A percentile compares a stretch with the other conserved stretches of the same genome.
Evolutionary conservation across 2,888 invertebrate species (phyloP).

Genomic region (Drosophila borborema): DNA sequence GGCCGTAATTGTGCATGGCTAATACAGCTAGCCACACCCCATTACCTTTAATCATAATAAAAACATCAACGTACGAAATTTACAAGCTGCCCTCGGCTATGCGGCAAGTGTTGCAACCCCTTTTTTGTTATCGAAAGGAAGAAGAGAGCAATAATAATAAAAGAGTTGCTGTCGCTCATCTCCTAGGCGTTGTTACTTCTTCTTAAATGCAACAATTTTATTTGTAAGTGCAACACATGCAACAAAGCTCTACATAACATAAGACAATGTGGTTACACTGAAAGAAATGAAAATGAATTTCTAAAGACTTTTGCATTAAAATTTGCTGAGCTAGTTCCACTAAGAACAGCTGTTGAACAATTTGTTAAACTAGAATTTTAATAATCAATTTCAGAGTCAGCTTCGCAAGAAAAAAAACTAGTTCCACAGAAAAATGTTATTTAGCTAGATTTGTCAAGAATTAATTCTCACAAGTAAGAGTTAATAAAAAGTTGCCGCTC

Average conservation of each 20-base stretch:
- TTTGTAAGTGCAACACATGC: slow-evolving; percentile 68
- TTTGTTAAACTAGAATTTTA: not conserved
- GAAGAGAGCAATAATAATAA: slow-evolving; percentile 15
- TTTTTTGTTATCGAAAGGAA: slow-evolving; percentile 2
- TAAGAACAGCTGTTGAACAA: not conserved
- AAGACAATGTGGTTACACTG: slow-evolving; percentile 57
- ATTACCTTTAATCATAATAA: slow-evolving; percentile 72
- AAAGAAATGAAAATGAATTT: slow-evolving; percentile 40
- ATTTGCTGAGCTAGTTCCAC: not conserved
- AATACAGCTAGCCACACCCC: slow-evolving; percentile 71
- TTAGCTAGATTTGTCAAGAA: not conserved
- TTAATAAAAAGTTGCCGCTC: too few relatives aligned
- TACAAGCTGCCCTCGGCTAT: slow-evolving; percentile 61
- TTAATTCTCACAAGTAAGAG: too few relatives aligned
- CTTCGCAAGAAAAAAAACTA: too few relatives aligned
- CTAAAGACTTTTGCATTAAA: not conserved
- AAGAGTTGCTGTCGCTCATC: slow-evolving; percentile 37
- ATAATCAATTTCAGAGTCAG: not conserved
- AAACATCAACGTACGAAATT: slow-evolving; percentile 78
- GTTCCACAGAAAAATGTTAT: not conserved
- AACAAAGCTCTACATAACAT: slow-evolving; percentile 49
- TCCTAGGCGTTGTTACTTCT: slow-evolving; percentile 69
- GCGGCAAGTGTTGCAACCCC: slow-evolving; percentile 27
- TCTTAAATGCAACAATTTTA: slow-evolving; percentile 80
- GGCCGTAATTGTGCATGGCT: slow-evolving; percentile 60